Evolutionary conservation across 2,888 invertebrate genomes (phyloP), one percentile per base, ranked within the genome.

Genomic region (Ctenicera cuprea): DNA sequence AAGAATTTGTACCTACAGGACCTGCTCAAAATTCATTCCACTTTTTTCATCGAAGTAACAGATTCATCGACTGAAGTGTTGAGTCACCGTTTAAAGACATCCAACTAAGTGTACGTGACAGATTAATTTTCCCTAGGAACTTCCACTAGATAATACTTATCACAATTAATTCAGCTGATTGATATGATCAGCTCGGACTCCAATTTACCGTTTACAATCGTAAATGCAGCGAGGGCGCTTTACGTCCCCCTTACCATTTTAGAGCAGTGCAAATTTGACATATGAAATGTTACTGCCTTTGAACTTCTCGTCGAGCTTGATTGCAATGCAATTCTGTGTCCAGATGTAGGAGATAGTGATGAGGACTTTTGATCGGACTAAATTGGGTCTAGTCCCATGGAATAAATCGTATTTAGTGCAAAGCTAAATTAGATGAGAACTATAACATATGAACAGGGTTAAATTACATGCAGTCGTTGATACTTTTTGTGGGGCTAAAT

Each of bases 101-200:
- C 9, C 33, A 48, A 48, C 48, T 54, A 54, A 30, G 30, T 30
- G 54, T 14, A 30, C 14, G 30, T 54, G 54, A 54, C 54, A 54
- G 54, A 30, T 54, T 30, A 54, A 54, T 54, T 54, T 54, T 54
- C 54, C 54, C 54, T 14, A 33, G 30, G 14, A 54, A 33, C 16
- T 30, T 54, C 2, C 54, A 54, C 2, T 26, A 54, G 54, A 54
- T 54, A 54, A 54, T 33, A 54, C 54, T 52, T 54, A 54, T 54
- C 54, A 54, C 54, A 7, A 54, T 54, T 54, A 54, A 54, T 54
- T 54, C 14, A 14, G n/a, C 14, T 54, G 54, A 54, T 54, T 54
- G 54, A 54, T 54, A 54, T 54, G 5, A 54, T 9, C 14, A 54
- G 54, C 30, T 14, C 30, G 30, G 54, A 54, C 54, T 54, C 14